Conservation (phyloP, 2,888 invertebrate species). For the Carabus problematicus region DNA sequence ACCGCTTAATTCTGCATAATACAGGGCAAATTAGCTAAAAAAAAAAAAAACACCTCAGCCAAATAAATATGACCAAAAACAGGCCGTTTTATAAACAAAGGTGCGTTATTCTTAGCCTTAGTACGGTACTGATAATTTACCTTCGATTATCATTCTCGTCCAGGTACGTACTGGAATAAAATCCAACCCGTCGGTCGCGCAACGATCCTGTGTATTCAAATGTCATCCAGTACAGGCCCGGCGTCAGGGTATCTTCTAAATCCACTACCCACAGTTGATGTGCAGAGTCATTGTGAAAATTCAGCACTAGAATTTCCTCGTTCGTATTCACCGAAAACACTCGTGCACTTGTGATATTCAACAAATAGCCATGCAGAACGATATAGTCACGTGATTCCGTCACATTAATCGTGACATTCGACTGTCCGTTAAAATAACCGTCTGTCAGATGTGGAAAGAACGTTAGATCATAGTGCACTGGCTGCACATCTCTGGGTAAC, state of each 20-base stretch:
- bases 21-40: too few relatives aligned
- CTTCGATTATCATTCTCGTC: constrained; percentile 56
- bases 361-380: constrained; percentile 61
- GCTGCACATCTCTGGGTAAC: constrained; percentile 66
- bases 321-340: constrained; percentile 53
- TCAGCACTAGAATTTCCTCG: constrained; percentile 48
- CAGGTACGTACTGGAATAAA: constrained; percentile 73
- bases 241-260: constrained; percentile 49
- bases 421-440: constrained; percentile 67
- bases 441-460: constrained; percentile 68
- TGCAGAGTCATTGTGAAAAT: constrained; percentile 50
- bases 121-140: too few relatives aligned
- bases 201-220: constrained; percentile 71
- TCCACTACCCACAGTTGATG: constrained; percentile 52
- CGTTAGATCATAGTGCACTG: constrained; percentile 69
- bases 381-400: constrained; percentile 58
- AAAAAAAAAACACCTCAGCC: too few relatives aligned
- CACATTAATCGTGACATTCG: constrained; percentile 63
- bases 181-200: constrained; percentile 71
- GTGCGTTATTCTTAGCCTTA: too few relatives aligned
- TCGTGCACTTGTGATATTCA: constrained; percentile 61
- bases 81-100: too few relatives aligned
- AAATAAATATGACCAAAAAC: too few relatives aligned
- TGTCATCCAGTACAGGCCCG: constrained; percentile 64
- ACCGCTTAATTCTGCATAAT: too few relatives aligned